phyloP scores from a whole-genome alignment of 2,888 invertebrate species.

The Polydrusus pterygomalis region DNA sequence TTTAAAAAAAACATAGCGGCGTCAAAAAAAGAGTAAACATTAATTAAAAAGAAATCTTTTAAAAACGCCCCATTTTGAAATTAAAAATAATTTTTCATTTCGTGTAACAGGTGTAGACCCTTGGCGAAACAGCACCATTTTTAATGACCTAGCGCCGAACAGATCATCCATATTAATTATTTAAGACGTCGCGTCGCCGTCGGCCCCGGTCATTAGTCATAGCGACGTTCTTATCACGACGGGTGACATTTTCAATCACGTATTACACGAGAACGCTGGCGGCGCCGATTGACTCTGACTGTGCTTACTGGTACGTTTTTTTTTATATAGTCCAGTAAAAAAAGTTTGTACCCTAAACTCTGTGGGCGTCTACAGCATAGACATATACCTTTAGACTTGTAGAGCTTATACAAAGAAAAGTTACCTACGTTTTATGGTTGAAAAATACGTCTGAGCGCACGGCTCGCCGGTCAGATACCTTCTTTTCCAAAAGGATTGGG shows the following conservation, averaged over 20 bases:
- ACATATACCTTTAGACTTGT: too few relatives aligned
- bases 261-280: slow-evolving; percentile 53
- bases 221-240: slow-evolving; percentile 62
- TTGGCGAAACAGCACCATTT: slow-evolving; percentile 10
- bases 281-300: not conserved
- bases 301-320: not conserved
- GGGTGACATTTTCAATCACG: slow-evolving; percentile 60
- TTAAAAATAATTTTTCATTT: slow-evolving; percentile 17
- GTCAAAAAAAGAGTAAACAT: not conserved
- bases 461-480: too few relatives aligned
- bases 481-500: too few relatives aligned
- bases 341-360: too few relatives aligned
- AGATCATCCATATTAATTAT: slow-evolving; percentile 67
- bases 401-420: too few relatives aligned
- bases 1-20: too few relatives aligned
- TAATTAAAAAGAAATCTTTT: slow-evolving; percentile 6
- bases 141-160: slow-evolving; percentile 40
- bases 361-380: too few relatives aligned
- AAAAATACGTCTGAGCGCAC: too few relatives aligned
- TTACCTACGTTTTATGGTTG: too few relatives aligned
- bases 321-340: not conserved
- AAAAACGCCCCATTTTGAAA: not conserved
- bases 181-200: slow-evolving; percentile 63
- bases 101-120: slow-evolving; percentile 13
- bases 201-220: slow-evolving; percentile 67